Evolutionary conservation across 2,797 vertebrate genomes (phyloP).

Genomic region (Enteromius fasciolatus): DNA sequence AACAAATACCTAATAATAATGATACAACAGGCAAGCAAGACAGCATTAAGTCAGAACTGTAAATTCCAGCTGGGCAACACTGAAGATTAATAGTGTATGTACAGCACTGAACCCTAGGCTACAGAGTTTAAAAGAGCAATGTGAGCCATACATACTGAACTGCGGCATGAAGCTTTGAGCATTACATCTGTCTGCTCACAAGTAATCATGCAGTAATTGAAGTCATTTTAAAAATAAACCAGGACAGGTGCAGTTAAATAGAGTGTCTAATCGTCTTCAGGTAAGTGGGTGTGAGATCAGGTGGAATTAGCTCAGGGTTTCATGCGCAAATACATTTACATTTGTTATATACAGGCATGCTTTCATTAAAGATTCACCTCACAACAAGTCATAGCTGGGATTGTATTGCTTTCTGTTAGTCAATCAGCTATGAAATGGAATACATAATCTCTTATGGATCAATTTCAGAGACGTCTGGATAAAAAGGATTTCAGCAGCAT

Average conservation of each 20-base stretch:
- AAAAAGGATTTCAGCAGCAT: conserved; percentile 7
- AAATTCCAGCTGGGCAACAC: not conserved
- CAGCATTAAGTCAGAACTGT: not conserved
- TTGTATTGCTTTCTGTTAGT: conserved; percentile 6
- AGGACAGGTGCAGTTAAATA: conserved; percentile 9
- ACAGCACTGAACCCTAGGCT: not conserved
- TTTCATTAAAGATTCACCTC: conserved; percentile 9
- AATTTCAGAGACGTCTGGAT: conserved; percentile 15
- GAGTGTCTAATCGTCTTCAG: conserved; percentile 13
- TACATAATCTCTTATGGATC: conserved; percentile 15
- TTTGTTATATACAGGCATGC: not conserved
- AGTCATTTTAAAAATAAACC: conserved; percentile 24
- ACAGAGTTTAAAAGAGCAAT: not conserved
- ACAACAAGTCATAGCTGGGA: conserved; percentile 4
- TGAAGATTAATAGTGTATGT: not conserved
- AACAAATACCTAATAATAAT: too few species aligned
- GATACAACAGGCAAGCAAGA: not conserved
- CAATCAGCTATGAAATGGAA: conserved; percentile 33
- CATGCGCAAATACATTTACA: not conserved
- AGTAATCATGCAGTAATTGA: conserved; percentile 27
- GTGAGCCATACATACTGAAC: not conserved
- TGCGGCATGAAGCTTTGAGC: not conserved
- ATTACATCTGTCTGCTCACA: conserved; percentile 24
- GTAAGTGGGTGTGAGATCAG: not conserved
- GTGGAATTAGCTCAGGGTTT: not conserved